Percentiles rank a stretch among this genome's conserved stretches.
phyloP scores from a whole-genome alignment of 2,888 invertebrate genomes.

The Drosophila tanythrix region DNA sequence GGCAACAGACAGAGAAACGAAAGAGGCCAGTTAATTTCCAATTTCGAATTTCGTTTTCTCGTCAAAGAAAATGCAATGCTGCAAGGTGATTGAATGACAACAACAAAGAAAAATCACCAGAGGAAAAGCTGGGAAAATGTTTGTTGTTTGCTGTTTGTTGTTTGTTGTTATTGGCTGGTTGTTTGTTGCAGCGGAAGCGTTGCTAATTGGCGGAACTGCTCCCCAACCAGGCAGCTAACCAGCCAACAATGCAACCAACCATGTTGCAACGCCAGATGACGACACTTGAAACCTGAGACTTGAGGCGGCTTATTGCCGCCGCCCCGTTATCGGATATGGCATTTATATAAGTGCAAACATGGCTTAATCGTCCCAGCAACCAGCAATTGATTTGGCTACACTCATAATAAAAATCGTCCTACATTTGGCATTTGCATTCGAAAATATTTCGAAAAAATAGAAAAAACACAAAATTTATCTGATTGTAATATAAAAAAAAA shows the following conservation, averaged over 20 bases:
- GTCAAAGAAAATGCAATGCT: conserved; percentile 35
- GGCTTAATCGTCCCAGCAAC: conserved; percentile 73
- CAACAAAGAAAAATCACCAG: conserved; percentile 25
- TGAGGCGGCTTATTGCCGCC: conserved; percentile 69
- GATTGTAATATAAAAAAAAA: background rate
- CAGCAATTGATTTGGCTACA: conserved; percentile 68
- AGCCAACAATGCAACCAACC: conserved; percentile 34
- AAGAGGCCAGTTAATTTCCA: conserved; percentile 12
- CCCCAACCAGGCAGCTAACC: conserved; percentile 18
- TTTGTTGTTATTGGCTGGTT: conserved; percentile 8
- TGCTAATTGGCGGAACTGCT: conserved; percentile 79
- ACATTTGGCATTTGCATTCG: background rate
- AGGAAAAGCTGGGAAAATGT: conserved; percentile 71
- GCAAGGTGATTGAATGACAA: conserved; percentile 37
- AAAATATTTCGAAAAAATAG: too few relatives aligned
- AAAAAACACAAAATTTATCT: too few relatives aligned
- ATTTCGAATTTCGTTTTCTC: conserved; percentile 35
- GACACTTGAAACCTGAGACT: conserved; percentile 59
- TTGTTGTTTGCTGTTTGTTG: conserved; percentile 29
- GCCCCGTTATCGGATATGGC: conserved; percentile 67
- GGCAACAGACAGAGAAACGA: conserved; percentile 17
- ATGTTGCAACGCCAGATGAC: conserved; percentile 76
- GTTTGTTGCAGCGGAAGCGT: conserved; percentile 69
- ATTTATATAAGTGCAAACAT: conserved; percentile 78
- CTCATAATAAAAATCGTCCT: background rate